Percentiles rank a stretch among this genome's conserved stretches.
phyloP scores from a whole-genome alignment of 2,797 vertebrate genomes.

The Hapalemur alaotrensis region DNA sequence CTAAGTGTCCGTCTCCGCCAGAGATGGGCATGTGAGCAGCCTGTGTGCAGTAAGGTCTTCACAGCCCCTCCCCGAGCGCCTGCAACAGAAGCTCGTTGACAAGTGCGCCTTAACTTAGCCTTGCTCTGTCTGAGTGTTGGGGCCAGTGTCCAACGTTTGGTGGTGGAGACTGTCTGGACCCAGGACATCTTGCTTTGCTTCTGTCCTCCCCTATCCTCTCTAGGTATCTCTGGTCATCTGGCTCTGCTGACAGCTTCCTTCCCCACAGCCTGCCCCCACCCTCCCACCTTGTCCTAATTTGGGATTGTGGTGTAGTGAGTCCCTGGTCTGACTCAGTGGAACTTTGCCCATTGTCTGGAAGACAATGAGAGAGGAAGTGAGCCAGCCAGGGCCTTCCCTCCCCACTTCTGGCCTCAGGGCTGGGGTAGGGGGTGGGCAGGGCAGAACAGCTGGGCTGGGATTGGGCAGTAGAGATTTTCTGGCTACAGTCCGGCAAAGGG shows the following conservation, averaged over 20 bases:
- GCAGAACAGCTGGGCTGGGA: slow-evolving; percentile 28
- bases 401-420: slow-evolving; percentile 46
- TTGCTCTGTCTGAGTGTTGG: background rate
- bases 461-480: slow-evolving; percentile 62
- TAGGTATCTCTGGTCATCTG: background rate
- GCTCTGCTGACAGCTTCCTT: slow-evolving; percentile 1
- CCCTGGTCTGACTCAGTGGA: slow-evolving; percentile 69
- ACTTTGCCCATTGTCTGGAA: slow-evolving; percentile 74
- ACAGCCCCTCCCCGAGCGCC: background rate
- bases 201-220: background rate
- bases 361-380: slow-evolving; percentile 75
- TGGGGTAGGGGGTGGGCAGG: background rate
- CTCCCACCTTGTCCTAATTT: slow-evolving; percentile 28
- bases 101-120: background rate
- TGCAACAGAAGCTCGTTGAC: background rate
- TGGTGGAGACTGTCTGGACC: background rate
- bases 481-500: slow-evolving; percentile 22
- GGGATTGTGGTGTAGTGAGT: slow-evolving; percentile 43
- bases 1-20: slow-evolving; percentile 33
- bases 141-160: background rate
- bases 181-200: background rate
- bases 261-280: background rate
- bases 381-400: slow-evolving; percentile 51
- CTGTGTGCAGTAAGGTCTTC: background rate
- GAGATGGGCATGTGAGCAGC: background rate